These are phyloP conservation scores for Andrena bucephala DNA, from an alignment of 2,888 invertebrate species.

Conservation along the genomic window DNA sequence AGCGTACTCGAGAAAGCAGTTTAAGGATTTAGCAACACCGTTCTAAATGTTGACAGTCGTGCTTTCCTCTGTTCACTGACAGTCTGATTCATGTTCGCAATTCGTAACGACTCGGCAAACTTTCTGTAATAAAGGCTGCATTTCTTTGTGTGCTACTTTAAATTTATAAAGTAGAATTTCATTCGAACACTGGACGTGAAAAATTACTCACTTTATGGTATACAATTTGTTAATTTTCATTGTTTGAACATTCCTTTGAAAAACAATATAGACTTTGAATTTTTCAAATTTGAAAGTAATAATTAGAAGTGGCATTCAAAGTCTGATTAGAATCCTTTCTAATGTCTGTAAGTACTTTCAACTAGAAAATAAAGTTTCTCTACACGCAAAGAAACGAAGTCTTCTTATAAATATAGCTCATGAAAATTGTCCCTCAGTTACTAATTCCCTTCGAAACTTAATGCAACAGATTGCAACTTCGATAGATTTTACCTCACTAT, in stretches of 20 bases:
- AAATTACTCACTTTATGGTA: background rate
- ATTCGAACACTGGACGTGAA: background rate
- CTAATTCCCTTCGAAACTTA: background rate
- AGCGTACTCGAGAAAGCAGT: slow-evolving; percentile 46
- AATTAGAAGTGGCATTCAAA: background rate
- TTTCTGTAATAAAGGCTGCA: background rate
- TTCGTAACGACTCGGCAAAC: background rate
- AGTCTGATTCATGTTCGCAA: too few relatives aligned
- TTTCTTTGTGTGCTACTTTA: too few relatives aligned
- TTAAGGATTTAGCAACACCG: slow-evolving; percentile 13
- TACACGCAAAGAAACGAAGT: background rate
- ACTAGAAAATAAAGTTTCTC: background rate
- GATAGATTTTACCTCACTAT: background rate
- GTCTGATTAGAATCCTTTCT: background rate
- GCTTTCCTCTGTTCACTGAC: background rate
- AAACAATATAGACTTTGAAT: background rate
- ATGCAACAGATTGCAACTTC: background rate
- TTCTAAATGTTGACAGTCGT: background rate
- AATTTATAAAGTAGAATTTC: background rate
- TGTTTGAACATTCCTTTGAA: too few relatives aligned
- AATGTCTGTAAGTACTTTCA: background rate
- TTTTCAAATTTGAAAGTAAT: background rate
- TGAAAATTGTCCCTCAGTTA: background rate
- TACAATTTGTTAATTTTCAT: background rate
- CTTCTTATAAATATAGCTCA: background rate